Evolutionary conservation across 1,140 invertebrate species (phyloP).

Genomic region (Drosophila paulistorum): DNA sequence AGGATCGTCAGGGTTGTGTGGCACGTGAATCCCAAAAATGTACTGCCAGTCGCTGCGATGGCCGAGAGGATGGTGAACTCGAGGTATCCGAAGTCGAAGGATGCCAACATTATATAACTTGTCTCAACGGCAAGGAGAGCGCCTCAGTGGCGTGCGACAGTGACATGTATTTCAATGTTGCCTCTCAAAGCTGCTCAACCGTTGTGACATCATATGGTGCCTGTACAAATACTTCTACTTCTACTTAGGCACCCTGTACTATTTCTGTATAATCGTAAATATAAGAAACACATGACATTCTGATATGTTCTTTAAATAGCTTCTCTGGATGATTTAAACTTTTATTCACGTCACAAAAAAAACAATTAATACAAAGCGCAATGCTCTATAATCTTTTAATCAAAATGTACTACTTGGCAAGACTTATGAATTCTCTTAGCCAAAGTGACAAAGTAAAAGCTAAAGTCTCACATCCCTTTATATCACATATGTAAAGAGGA

Average conservation of each 20-base stretch:
- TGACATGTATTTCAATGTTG: conserved; percentile 42
- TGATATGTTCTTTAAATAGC: background rate
- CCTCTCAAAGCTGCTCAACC: conserved; percentile 23
- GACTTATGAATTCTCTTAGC: no score
- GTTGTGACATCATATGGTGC: conserved; percentile 24
- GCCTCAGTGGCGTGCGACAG: conserved; percentile 5
- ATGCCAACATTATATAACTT: conserved; percentile 60
- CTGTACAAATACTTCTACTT: conserved; percentile 3
- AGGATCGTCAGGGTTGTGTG: conserved; percentile 39
- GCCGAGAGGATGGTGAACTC: conserved; percentile 37
- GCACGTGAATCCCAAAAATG: conserved; percentile 37
- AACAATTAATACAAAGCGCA: no score
- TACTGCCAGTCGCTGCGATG: conserved; percentile 67
- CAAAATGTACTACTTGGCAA: no score
- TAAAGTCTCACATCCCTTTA: background rate
- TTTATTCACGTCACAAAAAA: background rate
- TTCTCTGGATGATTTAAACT: background rate
- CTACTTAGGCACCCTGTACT: conserved; percentile 6
- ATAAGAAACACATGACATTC: background rate
- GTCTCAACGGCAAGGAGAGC: conserved; percentile 37
- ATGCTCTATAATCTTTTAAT: no score
- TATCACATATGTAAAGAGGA: background rate
- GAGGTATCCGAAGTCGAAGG: conserved; percentile 47
- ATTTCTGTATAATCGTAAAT: background rate
- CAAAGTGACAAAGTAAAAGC: background rate